These are phyloP conservation scores for Patella pellucida DNA, from an alignment of 2,888 invertebrate species.

Conservation along the genomic window DNA sequence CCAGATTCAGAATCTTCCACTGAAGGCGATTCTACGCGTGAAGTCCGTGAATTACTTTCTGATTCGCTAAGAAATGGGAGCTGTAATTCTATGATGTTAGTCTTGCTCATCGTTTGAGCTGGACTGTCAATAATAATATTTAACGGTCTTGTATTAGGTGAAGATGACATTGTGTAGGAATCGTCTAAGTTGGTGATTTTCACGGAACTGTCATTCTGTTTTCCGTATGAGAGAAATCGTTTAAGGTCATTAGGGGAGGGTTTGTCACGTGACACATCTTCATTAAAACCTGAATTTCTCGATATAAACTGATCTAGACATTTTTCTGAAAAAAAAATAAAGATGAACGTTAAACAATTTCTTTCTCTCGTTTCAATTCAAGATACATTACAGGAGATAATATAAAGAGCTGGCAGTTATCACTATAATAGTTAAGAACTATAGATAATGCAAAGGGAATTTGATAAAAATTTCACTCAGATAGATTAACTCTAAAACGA, in stretches of 20 bases:
- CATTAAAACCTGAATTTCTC: not conserved
- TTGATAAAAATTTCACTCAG: too few relatives aligned
- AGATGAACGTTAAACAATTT: not conserved
- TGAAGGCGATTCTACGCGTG: not conserved
- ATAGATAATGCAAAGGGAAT: too few relatives aligned
- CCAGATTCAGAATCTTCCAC: not conserved
- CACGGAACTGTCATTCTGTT: not conserved
- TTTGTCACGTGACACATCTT: not conserved
- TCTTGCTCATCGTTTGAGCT: not conserved
- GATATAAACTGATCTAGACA: slow-evolving; percentile 39
- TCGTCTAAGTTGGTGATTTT: slow-evolving; percentile 14
- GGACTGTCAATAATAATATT: not conserved
- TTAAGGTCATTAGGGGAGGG: not conserved
- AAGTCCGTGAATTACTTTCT: not conserved
- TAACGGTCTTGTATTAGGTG: not conserved
- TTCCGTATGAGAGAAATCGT: not conserved
- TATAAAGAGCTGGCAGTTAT: too few relatives aligned
- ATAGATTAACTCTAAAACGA: too few relatives aligned
- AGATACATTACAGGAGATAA: too few relatives aligned
- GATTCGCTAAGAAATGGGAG: not conserved
- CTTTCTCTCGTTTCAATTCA: too few relatives aligned
- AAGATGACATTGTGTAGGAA: slow-evolving; percentile 13
- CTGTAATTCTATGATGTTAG: not conserved
- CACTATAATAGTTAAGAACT: too few relatives aligned
- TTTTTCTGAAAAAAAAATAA: slow-evolving; percentile 39